Evolutionary conservation across 2,113 vertebrate genomes (phyloP), one percentile per base, ranked within the genome.

Genomic region (Myiopsitta monachus): DNA sequence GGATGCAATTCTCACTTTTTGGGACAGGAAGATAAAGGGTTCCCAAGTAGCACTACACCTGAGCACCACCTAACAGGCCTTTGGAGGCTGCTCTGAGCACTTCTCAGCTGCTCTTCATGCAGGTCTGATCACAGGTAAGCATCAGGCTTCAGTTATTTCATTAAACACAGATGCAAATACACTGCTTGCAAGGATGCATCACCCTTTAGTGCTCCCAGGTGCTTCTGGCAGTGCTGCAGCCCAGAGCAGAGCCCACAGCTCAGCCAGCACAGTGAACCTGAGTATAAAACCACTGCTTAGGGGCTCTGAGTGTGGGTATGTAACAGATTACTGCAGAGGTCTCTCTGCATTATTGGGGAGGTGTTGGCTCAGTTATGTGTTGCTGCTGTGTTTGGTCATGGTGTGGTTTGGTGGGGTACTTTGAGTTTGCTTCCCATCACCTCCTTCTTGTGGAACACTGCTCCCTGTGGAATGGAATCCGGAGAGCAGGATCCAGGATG

Each of bases 351-450:
- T 18, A 2, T 3, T 6, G 52, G 7, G 23, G 31, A 14, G 0
- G 1, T 2, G 1, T 5, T 3, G 13, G 15, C 1, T 41, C 17
- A 21, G 77, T 17, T 39, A 0, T 24, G 16, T 30, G 36, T 33
- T 41, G 55, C 52, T 19, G 8, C 15, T 72, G 4, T 7, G 24
- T 19, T 41, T 49, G 51, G 7, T 13, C 0, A 0, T 0, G 0
- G 0, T 2, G 31, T 10, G 51, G 7, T 7, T 8, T 4, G 18
- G n/a, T 36, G 10, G 41, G 38, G 18, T 8, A 2, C 33, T 3
- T 2, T 11, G 24, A 6, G 24, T 3, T 17, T 28, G 46, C 5
- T 26, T 51, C 49, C 43, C 9, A 9, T 0, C 7, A 9, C 43
- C 49, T 68, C 18, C 27, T 18, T 22, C 52, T 15, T 1, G n/a